These are phyloP conservation scores for Linurgus olivaceus DNA, from an alignment of 2,797 vertebrate genomes.

Conservation along the genomic window DNA sequence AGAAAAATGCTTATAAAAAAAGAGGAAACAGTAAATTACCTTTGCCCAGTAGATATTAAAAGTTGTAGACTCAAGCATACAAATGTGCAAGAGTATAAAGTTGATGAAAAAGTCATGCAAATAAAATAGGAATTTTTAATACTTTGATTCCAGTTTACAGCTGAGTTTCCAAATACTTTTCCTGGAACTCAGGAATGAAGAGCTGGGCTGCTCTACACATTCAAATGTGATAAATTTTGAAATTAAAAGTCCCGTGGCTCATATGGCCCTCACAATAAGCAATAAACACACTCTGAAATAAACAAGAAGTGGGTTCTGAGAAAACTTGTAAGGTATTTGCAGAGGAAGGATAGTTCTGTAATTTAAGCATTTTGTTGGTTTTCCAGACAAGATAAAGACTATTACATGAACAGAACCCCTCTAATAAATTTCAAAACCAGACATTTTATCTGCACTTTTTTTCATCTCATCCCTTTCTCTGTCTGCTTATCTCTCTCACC, in stretches of 20 bases:
- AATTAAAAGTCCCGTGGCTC: background rate
- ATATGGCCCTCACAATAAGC: background rate
- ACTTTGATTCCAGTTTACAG: background rate
- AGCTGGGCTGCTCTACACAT: background rate
- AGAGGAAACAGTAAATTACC: background rate
- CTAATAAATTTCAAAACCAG: background rate
- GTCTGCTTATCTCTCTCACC: background rate
- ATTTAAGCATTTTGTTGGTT: background rate
- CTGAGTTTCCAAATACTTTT: background rate
- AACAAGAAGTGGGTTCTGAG: background rate
- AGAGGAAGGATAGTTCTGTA: background rate
- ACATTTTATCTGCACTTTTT: background rate
- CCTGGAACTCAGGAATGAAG: background rate
- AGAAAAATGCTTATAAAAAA: background rate
- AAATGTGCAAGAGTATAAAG: background rate
- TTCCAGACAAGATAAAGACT: background rate
- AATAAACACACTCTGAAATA: background rate
- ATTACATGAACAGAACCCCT: background rate
- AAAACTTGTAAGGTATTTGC: background rate
- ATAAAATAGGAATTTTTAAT: background rate
- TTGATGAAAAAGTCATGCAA: background rate
- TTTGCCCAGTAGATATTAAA: background rate
- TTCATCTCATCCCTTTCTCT: background rate
- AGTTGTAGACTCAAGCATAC: background rate
- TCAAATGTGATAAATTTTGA: background rate